Conservation (phyloP, 1,140 invertebrate genomes). For the Drosophila miranda region DNA sequence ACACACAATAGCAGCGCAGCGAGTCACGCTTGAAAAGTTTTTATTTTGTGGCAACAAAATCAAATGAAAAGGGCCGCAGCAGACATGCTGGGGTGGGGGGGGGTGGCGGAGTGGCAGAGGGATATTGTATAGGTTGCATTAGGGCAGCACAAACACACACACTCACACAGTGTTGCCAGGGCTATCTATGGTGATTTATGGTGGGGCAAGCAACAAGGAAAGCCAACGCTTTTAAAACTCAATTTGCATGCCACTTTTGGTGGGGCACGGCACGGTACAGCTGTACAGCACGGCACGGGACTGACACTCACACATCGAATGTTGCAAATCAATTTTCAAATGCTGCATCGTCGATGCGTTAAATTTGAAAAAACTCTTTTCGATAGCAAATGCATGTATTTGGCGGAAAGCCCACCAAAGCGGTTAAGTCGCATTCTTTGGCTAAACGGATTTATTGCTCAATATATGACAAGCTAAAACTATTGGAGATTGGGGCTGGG, state of each 20-base stretch:
- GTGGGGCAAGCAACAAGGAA: conserved; percentile 39
- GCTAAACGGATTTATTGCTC: conserved; percentile 62
- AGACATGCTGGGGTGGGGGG: conserved; percentile 30
- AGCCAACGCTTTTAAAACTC: conserved; percentile 68
- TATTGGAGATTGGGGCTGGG: conserved; percentile 31
- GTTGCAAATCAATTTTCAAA: conserved; percentile 53
- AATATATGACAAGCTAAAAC: conserved; percentile 36
- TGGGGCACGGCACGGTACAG: conserved; percentile 16
- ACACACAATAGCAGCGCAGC: conserved; percentile 38
- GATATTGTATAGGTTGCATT: conserved; percentile 61
- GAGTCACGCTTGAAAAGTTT: conserved; percentile 78
- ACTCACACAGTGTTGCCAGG: conserved; percentile 23
- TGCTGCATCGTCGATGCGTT: conserved; percentile 63
- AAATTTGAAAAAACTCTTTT: conserved; percentile 70
- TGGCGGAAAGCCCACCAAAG: not conserved
- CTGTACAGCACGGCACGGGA: no score
- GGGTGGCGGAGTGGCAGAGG: not conserved
- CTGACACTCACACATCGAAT: not conserved
- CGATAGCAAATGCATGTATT: conserved; percentile 24
- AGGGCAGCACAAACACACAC: conserved; percentile 39
- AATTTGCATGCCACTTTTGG: conserved; percentile 77
- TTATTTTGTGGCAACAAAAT: conserved; percentile 77
- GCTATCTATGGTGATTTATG: conserved; percentile 75
- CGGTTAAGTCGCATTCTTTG: conserved; percentile 30
- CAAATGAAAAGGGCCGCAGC: conserved; percentile 68